Evolutionary conservation across 64 coral and sea anemone genomes (phyloP), one percentile per base, ranked within the genome.

Genomic region (Dendrophyllia cribrosa): DNA sequence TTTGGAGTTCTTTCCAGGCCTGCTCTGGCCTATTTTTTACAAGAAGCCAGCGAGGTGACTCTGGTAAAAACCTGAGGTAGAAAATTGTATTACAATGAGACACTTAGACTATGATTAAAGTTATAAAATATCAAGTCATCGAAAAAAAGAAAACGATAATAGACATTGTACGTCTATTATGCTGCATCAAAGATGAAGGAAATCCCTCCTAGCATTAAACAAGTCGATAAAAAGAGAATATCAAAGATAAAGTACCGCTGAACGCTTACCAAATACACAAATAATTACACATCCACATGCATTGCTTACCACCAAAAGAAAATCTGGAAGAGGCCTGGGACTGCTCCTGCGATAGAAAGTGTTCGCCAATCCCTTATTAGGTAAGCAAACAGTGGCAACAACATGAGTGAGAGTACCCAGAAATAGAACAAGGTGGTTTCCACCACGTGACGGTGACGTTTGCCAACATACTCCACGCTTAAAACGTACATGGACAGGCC

Each of bases 301-400:
- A 9, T 6, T 86, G 26, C 91, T 78, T 44, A 93, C 91, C 91
- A 93, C 91, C 91, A 93, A 17, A 34, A 68, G 62, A 93, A 79
- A 17, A 93, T 23, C 47, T 68, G 71, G 22, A 86, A 66, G 9
- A 93, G 19, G 7, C 90, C 95, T 63, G 87, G 86, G 14, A 61
- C 86, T 72, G 90, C 70, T 17, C 62, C 58, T 24, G 73, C 91
- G 6, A 89, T 89, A 23, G 95, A 84, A 45, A 93, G 82, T 15
- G 83, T 51, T 19, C 95, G 76, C 95, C 95, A 96, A 58, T 96
- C 90, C 71, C 71, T 83, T 15, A 92, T 77, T 3, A 88, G 66
- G 17, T 84, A 96, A 52, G 69, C 90, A 21, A 96, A 85, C 21
- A 92, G 73, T 9, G 86, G 8, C 51, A 96, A 65, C 4, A 89